These are phyloP conservation scores for Epizoanthus stellaris DNA, from an alignment of 92 coral and sea anemone species.

Conservation along the genomic window DNA sequence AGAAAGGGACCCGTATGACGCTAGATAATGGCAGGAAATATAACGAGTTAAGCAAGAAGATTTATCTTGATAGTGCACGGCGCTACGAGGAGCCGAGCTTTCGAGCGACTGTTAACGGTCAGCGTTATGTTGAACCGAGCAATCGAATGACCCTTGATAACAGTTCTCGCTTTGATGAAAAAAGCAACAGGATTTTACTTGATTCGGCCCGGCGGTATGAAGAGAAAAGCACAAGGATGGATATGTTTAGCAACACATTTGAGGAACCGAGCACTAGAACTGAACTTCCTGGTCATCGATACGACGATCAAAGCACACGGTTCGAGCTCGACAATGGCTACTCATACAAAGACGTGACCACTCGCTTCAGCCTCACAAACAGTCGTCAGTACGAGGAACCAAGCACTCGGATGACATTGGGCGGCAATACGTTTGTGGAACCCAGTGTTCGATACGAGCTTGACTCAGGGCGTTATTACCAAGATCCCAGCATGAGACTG, in stretches of 20 bases:
- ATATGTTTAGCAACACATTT: slow-evolving; percentile 16
- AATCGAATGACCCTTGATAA: slow-evolving; percentile 22
- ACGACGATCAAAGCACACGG: slow-evolving; percentile 3
- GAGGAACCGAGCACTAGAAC: slow-evolving; percentile 30
- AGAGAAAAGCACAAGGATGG: slow-evolving; percentile 36
- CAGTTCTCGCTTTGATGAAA: slow-evolving; percentile 14
- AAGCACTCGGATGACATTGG: neutral
- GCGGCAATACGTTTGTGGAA: slow-evolving; percentile 14
- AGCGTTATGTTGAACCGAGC: slow-evolving; percentile 13
- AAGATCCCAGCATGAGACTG: slow-evolving; percentile 16
- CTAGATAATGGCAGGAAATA: slow-evolving; percentile 25
- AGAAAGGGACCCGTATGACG: slow-evolving; percentile 11
- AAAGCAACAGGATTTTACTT: slow-evolving; percentile 19
- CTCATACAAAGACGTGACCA: slow-evolving; percentile 14
- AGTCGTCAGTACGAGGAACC: neutral
- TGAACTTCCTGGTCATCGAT: neutral
- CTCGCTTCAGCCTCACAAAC: slow-evolving; percentile 7
- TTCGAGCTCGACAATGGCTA: slow-evolving; percentile 22
- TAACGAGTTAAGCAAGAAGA: slow-evolving; percentile 7
- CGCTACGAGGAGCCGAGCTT: slow-evolving; percentile 39
- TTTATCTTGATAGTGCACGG: slow-evolving; percentile 9
- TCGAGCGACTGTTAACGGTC: slow-evolving; percentile 12
- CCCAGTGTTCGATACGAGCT: slow-evolving; percentile 26
- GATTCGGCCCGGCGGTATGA: slow-evolving; percentile 29
- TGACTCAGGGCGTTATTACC: slow-evolving; percentile 27